A percentile compares a stretch with the other conserved stretches of the same genome.
phyloP scores from a whole-genome alignment of 2,113 vertebrate species.

The Eurystomus gularis region DNA sequence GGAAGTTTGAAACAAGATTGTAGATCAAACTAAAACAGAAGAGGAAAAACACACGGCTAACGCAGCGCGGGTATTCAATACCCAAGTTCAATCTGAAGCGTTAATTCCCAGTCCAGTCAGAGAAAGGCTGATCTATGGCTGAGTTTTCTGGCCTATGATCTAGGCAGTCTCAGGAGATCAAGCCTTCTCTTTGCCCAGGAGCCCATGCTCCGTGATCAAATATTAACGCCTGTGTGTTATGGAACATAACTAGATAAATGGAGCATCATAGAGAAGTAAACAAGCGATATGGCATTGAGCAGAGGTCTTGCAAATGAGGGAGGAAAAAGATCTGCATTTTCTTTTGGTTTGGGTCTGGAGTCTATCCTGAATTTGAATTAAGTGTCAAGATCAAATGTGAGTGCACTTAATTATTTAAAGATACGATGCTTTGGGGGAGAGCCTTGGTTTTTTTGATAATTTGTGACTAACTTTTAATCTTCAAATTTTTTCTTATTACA shows the following conservation, averaged over 20 bases:
- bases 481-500: neutral
- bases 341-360: neutral
- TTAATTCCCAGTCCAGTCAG: neutral
- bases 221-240: slow-evolving; percentile 1
- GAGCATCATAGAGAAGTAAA: slow-evolving; percentile 45
- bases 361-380: slow-evolving; percentile 35
- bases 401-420: slow-evolving; percentile 54
- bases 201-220: neutral
- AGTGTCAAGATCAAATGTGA: slow-evolving; percentile 46
- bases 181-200: neutral
- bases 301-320: neutral
- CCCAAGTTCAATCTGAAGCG: neutral
- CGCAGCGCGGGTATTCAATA: neutral
- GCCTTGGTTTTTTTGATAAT: slow-evolving; percentile 16
- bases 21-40: neutral
- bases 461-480: slow-evolving; percentile 30
- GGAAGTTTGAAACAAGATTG: neutral
- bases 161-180: neutral
- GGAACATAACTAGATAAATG: slow-evolving; percentile 40
- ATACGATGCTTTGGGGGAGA: slow-evolving; percentile 12
- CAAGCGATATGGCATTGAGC: slow-evolving; percentile 12
- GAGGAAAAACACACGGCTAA: too few relatives aligned
- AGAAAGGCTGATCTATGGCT: neutral
- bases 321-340: neutral
- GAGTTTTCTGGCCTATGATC: neutral